Evolutionary conservation across 2,113 vertebrate species (phyloP).

Genomic region (Uropsilus gracilis): DNA sequence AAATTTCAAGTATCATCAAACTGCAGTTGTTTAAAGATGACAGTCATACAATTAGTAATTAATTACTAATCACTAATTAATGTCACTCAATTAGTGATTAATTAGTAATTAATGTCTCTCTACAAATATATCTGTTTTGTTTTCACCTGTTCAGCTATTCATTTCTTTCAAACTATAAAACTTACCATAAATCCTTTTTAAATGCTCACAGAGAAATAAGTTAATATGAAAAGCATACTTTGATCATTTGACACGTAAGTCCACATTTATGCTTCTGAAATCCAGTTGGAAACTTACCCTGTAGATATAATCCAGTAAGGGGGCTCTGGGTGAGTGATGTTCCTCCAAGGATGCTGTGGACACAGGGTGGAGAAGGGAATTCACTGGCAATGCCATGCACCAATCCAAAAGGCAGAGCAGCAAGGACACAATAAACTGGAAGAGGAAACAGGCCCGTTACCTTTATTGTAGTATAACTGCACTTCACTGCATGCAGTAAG

Average conservation of each 20-base stretch:
- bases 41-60: background rate
- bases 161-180: background rate
- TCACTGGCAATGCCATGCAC: constrained; percentile 96
- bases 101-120: background rate
- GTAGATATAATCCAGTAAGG: constrained; percentile 97
- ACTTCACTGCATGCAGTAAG: background rate
- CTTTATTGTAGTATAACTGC: background rate
- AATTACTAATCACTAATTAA: background rate
- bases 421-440: constrained; percentile 95
- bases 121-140: background rate
- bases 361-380: constrained; percentile 92
- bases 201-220: background rate
- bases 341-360: constrained; percentile 90
- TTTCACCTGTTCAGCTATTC: background rate
- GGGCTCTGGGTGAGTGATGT: constrained; percentile 87
- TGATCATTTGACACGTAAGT: background rate
- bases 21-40: background rate
- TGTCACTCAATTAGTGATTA: background rate
- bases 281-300: constrained; percentile 89
- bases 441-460: background rate
- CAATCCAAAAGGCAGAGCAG: constrained; percentile 97
- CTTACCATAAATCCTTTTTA: background rate
- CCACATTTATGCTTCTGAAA: background rate
- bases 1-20: background rate
- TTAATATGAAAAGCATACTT: background rate